A percentile compares a stretch with the other conserved stretches of the same genome.
Evolutionary conservation across 2,888 invertebrate genomes (phyloP).

Genomic region (Nomada goodeniana): DNA sequence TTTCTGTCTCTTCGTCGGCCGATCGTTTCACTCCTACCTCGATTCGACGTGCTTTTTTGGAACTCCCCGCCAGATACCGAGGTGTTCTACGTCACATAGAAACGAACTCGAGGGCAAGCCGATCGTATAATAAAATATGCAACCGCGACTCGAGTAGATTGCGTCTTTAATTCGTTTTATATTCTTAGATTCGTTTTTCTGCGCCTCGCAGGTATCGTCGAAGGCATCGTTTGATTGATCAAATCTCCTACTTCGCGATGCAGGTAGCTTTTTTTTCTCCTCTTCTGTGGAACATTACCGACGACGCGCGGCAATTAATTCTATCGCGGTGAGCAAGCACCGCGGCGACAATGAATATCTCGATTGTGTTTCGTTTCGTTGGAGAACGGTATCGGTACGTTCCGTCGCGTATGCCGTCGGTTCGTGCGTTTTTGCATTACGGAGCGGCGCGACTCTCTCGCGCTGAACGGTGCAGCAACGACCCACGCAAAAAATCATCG

Average conservation of each 20-base stretch:
- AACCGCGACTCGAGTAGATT: neutral
- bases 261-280: neutral
- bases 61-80: constrained; percentile 9
- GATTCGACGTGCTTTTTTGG: constrained; percentile 66
- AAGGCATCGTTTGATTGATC: neutral
- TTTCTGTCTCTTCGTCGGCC: constrained; percentile 65
- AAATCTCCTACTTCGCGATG: neutral
- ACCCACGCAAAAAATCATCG: neutral
- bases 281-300: neutral
- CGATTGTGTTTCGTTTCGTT: neutral
- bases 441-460: neutral
- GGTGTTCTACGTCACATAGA: constrained; percentile 35
- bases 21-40: constrained; percentile 48
- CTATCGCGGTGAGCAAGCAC: neutral
- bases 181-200: too few relatives aligned
- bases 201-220: too few relatives aligned
- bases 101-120: constrained; percentile 37
- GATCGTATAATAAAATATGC: constrained; percentile 14
- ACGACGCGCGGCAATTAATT: neutral
- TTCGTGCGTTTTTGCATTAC: neutral
- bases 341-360: neutral
- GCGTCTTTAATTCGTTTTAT: neutral
- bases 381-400: neutral
- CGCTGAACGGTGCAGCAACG: neutral
- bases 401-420: neutral